Conservation (phyloP, 2,888 invertebrate genomes). For the Brachycybe producta region DNA sequence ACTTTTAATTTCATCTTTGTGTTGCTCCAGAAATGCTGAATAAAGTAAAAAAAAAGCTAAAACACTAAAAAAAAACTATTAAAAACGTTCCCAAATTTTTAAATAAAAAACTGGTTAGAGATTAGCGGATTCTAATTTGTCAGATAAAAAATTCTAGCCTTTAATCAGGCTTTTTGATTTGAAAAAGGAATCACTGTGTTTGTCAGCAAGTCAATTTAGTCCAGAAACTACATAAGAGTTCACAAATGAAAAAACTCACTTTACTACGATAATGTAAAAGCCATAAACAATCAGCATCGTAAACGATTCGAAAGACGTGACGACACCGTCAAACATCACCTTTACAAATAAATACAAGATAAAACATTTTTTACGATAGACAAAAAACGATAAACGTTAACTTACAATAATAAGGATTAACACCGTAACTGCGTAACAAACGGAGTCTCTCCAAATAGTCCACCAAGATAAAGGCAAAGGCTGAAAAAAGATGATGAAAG, state of each 20-base stretch:
- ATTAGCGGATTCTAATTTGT: no score
- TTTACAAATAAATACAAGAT: no score
- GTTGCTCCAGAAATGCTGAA: no score
- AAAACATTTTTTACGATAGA: neutral
- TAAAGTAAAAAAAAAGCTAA: no score
- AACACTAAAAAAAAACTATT: no score
- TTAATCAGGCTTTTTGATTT: no score
- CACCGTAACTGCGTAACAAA: slow-evolving; percentile 27
- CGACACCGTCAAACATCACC: slow-evolving; percentile 29
- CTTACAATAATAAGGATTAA: slow-evolving; percentile 28
- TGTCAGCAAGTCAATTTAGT: no score
- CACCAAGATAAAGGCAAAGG: slow-evolving; percentile 26
- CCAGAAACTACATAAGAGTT: slow-evolving; percentile 13
- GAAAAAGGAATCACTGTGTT: no score
- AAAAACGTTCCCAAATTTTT: no score
- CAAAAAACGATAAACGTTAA: slow-evolving; percentile 6
- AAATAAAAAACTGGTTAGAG: no score
- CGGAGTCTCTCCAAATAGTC: slow-evolving; percentile 29
- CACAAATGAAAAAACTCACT: slow-evolving; percentile 24
- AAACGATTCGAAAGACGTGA: slow-evolving; percentile 33
- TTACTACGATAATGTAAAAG: slow-evolving; percentile 31
- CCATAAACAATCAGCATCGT: slow-evolving; percentile 32
- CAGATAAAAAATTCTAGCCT: no score
- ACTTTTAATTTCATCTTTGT: no score
- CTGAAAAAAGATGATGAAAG: neutral